phyloP scores from a whole-genome alignment of 1,140 invertebrate genomes.

The Lanistes nyassanus region DNA sequence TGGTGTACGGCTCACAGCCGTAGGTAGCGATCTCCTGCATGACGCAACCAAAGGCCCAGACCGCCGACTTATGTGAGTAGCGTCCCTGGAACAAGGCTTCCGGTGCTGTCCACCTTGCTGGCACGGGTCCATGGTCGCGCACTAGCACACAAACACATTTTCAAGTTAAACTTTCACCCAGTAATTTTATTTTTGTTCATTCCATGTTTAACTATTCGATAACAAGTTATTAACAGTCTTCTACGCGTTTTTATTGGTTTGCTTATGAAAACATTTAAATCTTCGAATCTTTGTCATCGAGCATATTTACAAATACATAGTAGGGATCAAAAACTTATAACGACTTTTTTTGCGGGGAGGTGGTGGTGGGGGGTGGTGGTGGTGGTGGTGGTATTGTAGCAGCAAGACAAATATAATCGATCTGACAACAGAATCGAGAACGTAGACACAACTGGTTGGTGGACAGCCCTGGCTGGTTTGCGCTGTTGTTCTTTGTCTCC shows the following conservation, averaged over 20 bases:
- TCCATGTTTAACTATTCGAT: neutral
- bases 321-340: too few relatives aligned
- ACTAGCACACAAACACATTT: neutral
- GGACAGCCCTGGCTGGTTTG: too few relatives aligned
- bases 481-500: too few relatives aligned
- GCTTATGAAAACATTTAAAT: neutral
- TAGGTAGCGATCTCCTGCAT: constrained; percentile 37
- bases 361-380: too few relatives aligned
- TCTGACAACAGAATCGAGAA: too few relatives aligned
- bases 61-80: constrained; percentile 26
- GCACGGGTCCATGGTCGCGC: constrained; percentile 20
- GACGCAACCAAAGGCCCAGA: constrained; percentile 32
- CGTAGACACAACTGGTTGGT: too few relatives aligned
- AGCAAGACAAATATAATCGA: too few relatives aligned
- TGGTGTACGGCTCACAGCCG: constrained; percentile 42
- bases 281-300: neutral
- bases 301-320: neutral
- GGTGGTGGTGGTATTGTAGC: too few relatives aligned
- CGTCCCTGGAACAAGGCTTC: constrained; percentile 30
- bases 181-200: neutral
- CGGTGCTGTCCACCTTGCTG: constrained; percentile 31
- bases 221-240: neutral
- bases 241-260: neutral
- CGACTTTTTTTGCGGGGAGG: too few relatives aligned
- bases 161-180: neutral